Percentiles rank a stretch among this genome's conserved stretches.
Evolutionary conservation across 2,113 vertebrate species (phyloP).

Genomic region (Pontoporia blainvillei): DNA sequence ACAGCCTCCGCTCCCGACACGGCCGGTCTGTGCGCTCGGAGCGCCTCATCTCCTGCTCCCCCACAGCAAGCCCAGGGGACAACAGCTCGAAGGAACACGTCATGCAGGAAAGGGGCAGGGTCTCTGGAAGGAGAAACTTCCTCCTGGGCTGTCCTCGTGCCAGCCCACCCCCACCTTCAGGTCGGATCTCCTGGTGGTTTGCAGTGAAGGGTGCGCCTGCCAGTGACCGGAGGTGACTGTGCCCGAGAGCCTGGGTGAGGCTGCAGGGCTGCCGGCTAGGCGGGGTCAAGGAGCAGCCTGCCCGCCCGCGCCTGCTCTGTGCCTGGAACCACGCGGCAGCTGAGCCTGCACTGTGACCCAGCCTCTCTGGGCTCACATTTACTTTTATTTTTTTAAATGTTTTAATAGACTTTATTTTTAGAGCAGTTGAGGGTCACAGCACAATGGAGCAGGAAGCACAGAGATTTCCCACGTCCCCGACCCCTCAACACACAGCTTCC

Average conservation of each 20-base stretch:
- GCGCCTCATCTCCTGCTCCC: neutral
- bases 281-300: neutral
- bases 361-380: neutral
- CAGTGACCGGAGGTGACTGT: neutral
- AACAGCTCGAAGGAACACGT: neutral
- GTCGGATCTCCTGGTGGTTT: neutral
- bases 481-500: neutral
- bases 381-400: neutral
- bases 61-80: too few species aligned
- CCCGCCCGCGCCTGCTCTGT: neutral
- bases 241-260: neutral
- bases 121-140: neutral
- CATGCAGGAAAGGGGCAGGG: neutral
- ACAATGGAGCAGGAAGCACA: neutral
- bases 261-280: neutral
- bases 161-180: too few species aligned
- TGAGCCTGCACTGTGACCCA: neutral
- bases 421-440: neutral
- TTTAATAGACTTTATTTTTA: neutral
- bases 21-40: too few species aligned
- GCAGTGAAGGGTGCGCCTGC: neutral
- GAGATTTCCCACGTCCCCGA: neutral
- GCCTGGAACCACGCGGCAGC: neutral
- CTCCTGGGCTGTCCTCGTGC: too few species aligned
- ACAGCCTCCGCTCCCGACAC: too few species aligned